Conservation (phyloP, 2,113 vertebrate genomes). For the Sebastes fasciatus region DNA sequence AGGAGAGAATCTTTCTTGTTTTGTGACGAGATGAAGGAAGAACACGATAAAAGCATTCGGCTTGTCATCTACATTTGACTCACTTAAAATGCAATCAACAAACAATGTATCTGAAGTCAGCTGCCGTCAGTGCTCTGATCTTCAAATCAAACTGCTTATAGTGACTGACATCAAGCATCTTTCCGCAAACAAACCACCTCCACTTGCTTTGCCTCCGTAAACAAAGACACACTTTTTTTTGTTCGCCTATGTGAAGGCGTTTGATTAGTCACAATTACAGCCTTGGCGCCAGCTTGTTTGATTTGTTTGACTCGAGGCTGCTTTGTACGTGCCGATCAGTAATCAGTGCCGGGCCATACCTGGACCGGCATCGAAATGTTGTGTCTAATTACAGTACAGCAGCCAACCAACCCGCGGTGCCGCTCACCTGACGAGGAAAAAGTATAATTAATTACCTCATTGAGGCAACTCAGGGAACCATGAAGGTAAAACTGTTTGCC, state of each 20-base stretch:
- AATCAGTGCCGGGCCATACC: constrained; percentile 56
- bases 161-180: constrained; percentile 25
- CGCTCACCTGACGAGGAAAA: constrained; percentile 63
- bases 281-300: constrained; percentile 45
- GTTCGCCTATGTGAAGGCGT: constrained; percentile 54
- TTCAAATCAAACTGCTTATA: constrained; percentile 50
- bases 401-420: constrained; percentile 46
- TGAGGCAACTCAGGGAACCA: constrained; percentile 62
- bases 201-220: constrained; percentile 46
- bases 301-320: constrained; percentile 61
- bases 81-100: constrained; percentile 21
- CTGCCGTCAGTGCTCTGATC: constrained; percentile 25
- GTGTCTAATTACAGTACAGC: constrained; percentile 72
- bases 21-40: constrained; percentile 1
- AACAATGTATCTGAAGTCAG: constrained; percentile 25
- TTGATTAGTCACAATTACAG: constrained; percentile 77
- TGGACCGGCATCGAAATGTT: constrained; percentile 47
- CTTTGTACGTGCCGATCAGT: constrained; percentile 49
- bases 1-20: background rate
- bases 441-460: constrained; percentile 66
- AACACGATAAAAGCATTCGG: background rate
- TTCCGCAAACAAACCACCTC: constrained; percentile 60
- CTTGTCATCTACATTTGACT: constrained; percentile 18
- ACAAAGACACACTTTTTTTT: constrained; percentile 31
- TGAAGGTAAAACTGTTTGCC: constrained; percentile 63